Evolutionary conservation across 1,140 invertebrate species (phyloP), one percentile per base, ranked within the genome.

Genomic region (Chrysopa pallens): DNA sequence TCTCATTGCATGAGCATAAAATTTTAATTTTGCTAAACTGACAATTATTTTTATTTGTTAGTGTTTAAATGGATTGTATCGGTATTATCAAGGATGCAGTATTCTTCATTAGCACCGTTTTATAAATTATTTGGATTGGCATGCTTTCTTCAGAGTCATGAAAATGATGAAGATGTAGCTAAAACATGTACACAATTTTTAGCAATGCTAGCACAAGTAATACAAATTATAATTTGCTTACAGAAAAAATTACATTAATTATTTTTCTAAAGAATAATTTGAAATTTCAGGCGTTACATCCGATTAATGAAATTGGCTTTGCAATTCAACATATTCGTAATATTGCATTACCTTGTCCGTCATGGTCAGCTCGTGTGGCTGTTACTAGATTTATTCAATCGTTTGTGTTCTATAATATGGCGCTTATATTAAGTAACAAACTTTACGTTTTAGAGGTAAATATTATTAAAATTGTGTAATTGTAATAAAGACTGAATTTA

Each of bases 391-490:
- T 85, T 52, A 63, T 91, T 7, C 81, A 90, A 60, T 77, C 80
- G 11, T 63, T 85, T 41, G 73, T 88, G 7, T 92, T 92, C 61
- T 74, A 84, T 48, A 92, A 91, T 51, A 76, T 91, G 64, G 77
- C 84, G 12, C 67, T 69, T 43, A 57, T 88, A 15, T 58, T 76
- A n/a, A 72, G 69, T 15, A 60, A 69, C n/a, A 39, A 62, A 0
- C 51, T 63, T 0, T 72, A 73, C 60, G 63, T 73, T n/a, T 62
- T 48, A 54, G 57, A 54, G 55, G 70, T 68, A 50, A 51, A 31
- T 33, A 39, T 27, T 7, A 8, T 12, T 29, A 11, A 40, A 40
- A 7, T 12, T 23, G 13, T 40, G 9, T 8, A 11, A 17, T 29
- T 14, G n/a, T n/a, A n/a, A n/a, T n/a, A n/a, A n/a, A n/a, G n/a